Evolutionary conservation across 2,888 invertebrate species (phyloP).

Genomic region (Pachydiplax longipennis): DNA sequence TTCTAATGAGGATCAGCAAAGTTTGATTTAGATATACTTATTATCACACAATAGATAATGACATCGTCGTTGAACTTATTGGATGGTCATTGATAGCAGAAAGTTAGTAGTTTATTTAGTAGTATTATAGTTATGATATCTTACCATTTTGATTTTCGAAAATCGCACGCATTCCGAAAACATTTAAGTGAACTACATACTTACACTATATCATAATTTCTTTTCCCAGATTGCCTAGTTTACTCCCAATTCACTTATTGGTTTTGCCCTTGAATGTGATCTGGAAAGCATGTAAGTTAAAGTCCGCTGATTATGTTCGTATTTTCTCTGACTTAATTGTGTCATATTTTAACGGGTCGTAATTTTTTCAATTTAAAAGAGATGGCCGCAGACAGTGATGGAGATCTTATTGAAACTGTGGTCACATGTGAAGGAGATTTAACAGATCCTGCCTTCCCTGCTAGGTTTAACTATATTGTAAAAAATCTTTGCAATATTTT

Average conservation of each 20-base stretch:
- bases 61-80: too few species aligned
- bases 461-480: conserved; percentile 79
- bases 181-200: too few species aligned
- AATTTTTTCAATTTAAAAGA: conserved; percentile 55
- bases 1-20: too few species aligned
- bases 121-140: too few species aligned
- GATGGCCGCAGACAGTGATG: conserved; percentile 88
- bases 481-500: conserved; percentile 80
- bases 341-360: conserved; percentile 47
- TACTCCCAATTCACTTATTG: conserved; percentile 30
- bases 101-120: too few species aligned
- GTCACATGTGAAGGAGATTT: conserved; percentile 93
- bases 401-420: conserved; percentile 76
- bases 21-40: too few species aligned
- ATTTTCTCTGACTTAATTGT: neutral
- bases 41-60: too few species aligned
- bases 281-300: conserved; percentile 37
- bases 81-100: too few species aligned
- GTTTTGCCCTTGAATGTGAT: conserved; percentile 45
- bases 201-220: too few species aligned
- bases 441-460: conserved; percentile 85
- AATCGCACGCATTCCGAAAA: too few species aligned
- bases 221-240: conserved; percentile 26
- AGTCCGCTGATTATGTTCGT: neutral
- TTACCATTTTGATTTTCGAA: too few species aligned